A percentile compares a stretch with the other conserved stretches of the same genome.
Conservation (phyloP, 2,113 vertebrate genomes). For the Pongo pygmaeus region DNA sequence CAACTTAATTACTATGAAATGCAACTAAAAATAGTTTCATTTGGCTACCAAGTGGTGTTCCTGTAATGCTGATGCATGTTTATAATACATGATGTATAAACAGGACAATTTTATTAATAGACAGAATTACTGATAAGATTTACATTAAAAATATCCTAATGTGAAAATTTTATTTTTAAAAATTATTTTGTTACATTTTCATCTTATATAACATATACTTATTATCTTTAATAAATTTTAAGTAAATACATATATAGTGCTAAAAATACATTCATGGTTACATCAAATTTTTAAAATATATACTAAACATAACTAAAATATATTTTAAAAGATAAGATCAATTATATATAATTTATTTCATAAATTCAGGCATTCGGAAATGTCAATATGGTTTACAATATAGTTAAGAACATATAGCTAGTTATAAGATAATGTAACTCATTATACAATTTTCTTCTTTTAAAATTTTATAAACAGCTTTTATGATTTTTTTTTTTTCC, state of each 20-base stretch:
- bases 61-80: not conserved
- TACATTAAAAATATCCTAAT: not conserved
- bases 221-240: not conserved
- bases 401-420: not conserved
- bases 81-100: not conserved
- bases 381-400: not conserved
- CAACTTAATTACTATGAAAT: not conserved
- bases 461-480: not conserved
- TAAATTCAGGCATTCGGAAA: not conserved
- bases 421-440: not conserved
- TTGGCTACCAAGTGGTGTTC: not conserved
- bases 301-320: not conserved
- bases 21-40: not conserved
- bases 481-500: too few relatives aligned
- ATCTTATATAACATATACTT: not conserved
- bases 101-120: not conserved
- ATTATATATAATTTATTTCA: not conserved
- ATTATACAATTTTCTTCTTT: not conserved
- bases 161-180: not conserved
- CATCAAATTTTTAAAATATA: not conserved
- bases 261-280: not conserved
- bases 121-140: not conserved
- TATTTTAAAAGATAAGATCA: not conserved
- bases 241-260: not conserved
- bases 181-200: not conserved